Evolutionary conservation across 2,888 invertebrate species (phyloP), one percentile per base, ranked within the genome.

Genomic region (Erebia epiphron): DNA sequence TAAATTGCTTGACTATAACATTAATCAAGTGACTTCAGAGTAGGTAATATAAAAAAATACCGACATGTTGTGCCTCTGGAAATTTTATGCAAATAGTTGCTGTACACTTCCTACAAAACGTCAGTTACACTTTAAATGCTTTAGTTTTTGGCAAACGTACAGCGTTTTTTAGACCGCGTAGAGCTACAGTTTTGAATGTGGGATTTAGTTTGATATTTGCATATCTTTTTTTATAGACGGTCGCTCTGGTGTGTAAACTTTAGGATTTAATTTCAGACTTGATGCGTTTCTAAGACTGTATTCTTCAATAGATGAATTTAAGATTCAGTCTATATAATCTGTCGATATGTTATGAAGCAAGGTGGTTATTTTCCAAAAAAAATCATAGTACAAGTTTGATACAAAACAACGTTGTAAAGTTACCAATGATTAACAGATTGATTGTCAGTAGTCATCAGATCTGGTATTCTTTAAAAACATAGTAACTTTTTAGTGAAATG

Each of bases 161-260:
- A 58, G 21, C 41, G 65, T 75, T 73, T 75, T 73, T 77, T 75
- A 67, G 64, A 73, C 72, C 73, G 69, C 68, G 71, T 58, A 69
- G 21, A 21, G 71, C 69, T 69, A 73, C 67, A 72, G 68, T 70
- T 74, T 56, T 65, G 70, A 72, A 72, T 66, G 72, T 35, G 50
- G 63, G 61, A 70, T 74, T 54, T 66, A 72, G 72, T 74, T 70
- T 65, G 67, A 70, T 72, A 70, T 74, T 70, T 70, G 70, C 70
- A 70, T 74, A 73, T 70, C 67, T 57, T 64, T 74, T 72, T 72
- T 72, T 74, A 62, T 62, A 46, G 1, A 61, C 61, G 4, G 46
- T 43, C 18, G 16, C 43, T 16, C 56, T 57, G 56, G 5, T 13
- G 21, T 26, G 14, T 14, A 11, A 3, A 4, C 56, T 58, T 11